These are phyloP conservation scores for Clarias magur DNA, from an alignment of 2,113 vertebrate species.

Conservation along the genomic window DNA sequence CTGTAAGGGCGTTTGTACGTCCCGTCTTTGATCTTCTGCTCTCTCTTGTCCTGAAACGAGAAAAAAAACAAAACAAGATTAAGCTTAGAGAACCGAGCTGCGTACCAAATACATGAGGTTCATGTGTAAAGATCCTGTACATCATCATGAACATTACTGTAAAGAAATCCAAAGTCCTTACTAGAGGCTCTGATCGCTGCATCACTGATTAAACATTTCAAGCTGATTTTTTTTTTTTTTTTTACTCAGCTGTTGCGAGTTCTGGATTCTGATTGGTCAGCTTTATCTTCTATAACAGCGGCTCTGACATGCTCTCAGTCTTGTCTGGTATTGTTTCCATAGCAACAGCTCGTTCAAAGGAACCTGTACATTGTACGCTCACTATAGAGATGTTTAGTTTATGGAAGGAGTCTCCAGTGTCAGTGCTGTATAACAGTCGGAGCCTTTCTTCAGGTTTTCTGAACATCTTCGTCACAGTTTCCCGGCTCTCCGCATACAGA, in stretches of 20 bases:
- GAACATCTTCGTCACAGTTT: background rate
- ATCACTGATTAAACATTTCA: background rate
- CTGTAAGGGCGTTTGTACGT: conserved; percentile 67
- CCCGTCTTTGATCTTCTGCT: conserved; percentile 79
- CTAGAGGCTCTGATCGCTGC: background rate
- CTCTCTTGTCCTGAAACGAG: conserved; percentile 75
- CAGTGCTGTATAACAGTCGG: background rate
- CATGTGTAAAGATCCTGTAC: too few relatives aligned
- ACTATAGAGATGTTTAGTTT: background rate
- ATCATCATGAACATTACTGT: too few relatives aligned
- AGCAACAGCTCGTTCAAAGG: background rate
- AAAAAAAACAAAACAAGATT: background rate
- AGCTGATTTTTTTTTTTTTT: too few relatives aligned
- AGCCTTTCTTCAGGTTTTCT: background rate
- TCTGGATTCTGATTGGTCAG: background rate
- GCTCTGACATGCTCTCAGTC: background rate
- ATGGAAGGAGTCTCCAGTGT: background rate
- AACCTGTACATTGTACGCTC: fast-evolving
- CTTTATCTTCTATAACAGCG: background rate
- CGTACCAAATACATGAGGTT: too few relatives aligned
- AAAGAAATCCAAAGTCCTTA: too few relatives aligned
- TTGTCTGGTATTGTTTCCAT: background rate
- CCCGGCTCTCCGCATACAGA: background rate
- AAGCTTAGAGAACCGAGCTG: background rate
- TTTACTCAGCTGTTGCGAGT: background rate